Evolutionary conservation across 1,140 invertebrate species (phyloP).

Genomic region (Lordiphosa clarofinis): DNA sequence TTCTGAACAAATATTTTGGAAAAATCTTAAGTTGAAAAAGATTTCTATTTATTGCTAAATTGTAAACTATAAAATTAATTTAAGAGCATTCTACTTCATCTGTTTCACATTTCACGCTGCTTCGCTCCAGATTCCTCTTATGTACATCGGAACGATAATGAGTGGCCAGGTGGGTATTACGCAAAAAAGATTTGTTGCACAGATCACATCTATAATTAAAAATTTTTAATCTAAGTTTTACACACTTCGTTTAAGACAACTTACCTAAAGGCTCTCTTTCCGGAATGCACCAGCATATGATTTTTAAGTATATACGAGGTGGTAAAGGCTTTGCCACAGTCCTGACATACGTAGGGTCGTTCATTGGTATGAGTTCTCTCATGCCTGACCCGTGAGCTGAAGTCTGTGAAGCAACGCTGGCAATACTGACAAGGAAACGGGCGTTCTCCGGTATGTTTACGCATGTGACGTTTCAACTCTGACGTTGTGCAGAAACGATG

Average conservation of each 20-base stretch:
- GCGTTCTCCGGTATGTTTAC: slow-evolving; percentile 66
- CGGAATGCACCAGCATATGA: slow-evolving; percentile 68
- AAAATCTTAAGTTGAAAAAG: too few relatives aligned
- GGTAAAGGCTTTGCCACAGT: slow-evolving; percentile 82
- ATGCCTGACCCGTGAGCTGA: slow-evolving; percentile 62
- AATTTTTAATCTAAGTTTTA: not conserved
- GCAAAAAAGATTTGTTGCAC: slow-evolving; percentile 64
- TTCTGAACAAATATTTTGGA: too few relatives aligned
- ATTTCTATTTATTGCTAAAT: too few relatives aligned
- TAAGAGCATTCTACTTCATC: not conserved
- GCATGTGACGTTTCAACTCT: slow-evolving; percentile 69
- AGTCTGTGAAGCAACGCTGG: slow-evolving; percentile 62
- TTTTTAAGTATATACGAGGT: slow-evolving; percentile 78
- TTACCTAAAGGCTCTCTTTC: slow-evolving; percentile 59
- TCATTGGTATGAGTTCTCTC: slow-evolving; percentile 82
- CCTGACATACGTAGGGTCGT: slow-evolving; percentile 81
- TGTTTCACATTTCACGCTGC: too few relatives aligned
- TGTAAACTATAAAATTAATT: not conserved
- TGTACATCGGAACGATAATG: slow-evolving; percentile 59
- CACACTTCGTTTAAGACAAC: not conserved
- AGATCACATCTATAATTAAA: slow-evolving; percentile 51
- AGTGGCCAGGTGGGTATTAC: slow-evolving; percentile 56
- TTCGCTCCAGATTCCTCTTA: slow-evolving; percentile 47
- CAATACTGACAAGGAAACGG: slow-evolving; percentile 62
- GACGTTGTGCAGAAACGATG: slow-evolving; percentile 69